Evolutionary conservation across 2,888 invertebrate genomes (phyloP).

Genomic region (Callimorpha dominula): DNA sequence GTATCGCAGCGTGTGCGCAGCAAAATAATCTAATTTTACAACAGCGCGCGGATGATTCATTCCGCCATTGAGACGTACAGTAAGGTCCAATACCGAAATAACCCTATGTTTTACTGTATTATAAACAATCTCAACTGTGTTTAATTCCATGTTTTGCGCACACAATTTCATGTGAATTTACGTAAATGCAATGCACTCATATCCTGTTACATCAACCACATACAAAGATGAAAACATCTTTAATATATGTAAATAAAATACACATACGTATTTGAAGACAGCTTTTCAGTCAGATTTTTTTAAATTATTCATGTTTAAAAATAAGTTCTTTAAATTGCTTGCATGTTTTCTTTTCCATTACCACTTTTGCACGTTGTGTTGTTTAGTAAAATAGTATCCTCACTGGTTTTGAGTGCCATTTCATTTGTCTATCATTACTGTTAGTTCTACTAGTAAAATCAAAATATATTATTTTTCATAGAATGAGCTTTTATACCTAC

Average conservation of each 20-base stretch:
- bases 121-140: conserved; percentile 59
- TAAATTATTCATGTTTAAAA: conserved; percentile 1
- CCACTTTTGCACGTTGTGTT: conserved; percentile 24
- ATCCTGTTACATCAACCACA: conserved; percentile 30
- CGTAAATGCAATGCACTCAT: conserved; percentile 33
- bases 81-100: conserved; percentile 69
- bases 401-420: conserved; percentile 19
- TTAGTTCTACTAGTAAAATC: conserved; percentile 14
- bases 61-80: conserved; percentile 73
- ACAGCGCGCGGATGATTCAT: conserved; percentile 67
- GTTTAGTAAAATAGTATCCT: conserved; percentile 20
- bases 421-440: conserved; percentile 16
- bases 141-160: conserved; percentile 37
- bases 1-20: conserved; percentile 53
- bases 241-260: conserved; percentile 5
- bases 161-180: conserved; percentile 19
- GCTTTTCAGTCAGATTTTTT: conserved; percentile 12
- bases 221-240: conserved; percentile 7
- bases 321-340: conserved; percentile 13
- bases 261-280: conserved; percentile 13
- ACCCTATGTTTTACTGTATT: conserved; percentile 62
- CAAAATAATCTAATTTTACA: conserved; percentile 71
- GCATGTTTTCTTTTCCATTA: conserved; percentile 13
- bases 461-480: neutral
- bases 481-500: neutral